Base-by-base conservation (phyloP, 2,888 invertebrate genomes). In the Eupeodes luniger region DNA sequence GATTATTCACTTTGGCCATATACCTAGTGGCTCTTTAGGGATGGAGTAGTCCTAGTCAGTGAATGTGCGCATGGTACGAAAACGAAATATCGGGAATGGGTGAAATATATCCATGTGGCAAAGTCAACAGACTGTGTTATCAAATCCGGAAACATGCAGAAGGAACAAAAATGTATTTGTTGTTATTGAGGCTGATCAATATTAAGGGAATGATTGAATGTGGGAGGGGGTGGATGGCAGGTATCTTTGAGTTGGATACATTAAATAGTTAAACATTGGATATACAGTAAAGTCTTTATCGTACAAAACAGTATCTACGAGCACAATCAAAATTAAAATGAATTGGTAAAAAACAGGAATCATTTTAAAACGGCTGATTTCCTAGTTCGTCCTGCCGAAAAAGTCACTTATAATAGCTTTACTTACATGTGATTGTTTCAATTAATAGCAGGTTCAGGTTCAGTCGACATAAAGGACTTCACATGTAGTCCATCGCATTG, bases 51-150 rank as follows among this genome's bases (percentile, higher is more conserved):
- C 55, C 66, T 67, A 27, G 27, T 62, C 55, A 61, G 59, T 40
- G 34, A n/a, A 88, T 27, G 64, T 85, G 88, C 88, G 88, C 88
- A 88, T 88, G 88, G 36, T 81, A 55, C 44, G 9, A 19, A 81
- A 74, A 55, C 44, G 9, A 19, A 81, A 74, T n/a, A n/a, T 5
- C 11, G 47, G 53, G 34, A 72, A 74, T 57, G 67, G 80, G 79
- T 47, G 67, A 82, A 74, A 76, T 55, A 77, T 69, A 78, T 74
- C 77, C 57, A 75, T 81, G 70, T 61, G 75, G 64, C 44, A 53
- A 62, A 88, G 69, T 36, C 57, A 84, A 59, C 72, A 70, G 57
- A 81, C 72, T 74, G 51, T 81, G 62, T 84, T 81, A 81, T 77
- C 77, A 84, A 74, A 69, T 57, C 69, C 74, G 61, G 40, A 53